Base-by-base conservation (phyloP, 2,888 invertebrate genomes). In the Agonum fuliginosum region DNA sequence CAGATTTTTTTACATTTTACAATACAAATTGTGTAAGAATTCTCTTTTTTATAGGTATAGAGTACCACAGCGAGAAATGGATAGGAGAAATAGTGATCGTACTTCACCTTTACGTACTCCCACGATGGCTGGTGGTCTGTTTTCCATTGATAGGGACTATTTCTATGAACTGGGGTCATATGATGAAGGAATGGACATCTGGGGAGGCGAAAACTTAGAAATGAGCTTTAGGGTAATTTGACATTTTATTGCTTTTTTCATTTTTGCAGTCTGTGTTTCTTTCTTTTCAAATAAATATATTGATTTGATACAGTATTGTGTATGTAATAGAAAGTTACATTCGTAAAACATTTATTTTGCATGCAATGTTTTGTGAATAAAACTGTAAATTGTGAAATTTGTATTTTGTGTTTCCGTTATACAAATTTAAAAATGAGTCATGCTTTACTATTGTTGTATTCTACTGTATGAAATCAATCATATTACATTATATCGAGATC, bases 151-250 rank as follows among this genome's bases (percentile, higher is more conserved):
- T 86, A 93, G 94, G 84, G 95, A 97, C 20, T 99, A 97, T 88
- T 99, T 99, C 90, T 97, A 98, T 88, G 95, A 98, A 88, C 91
- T 99, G 80, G 99, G 99, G 72, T 94, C 98, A 73, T 99, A 99
- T 87, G 99, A 99, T 87, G 94, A 97, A 88, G 99, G 99, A 82
- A 99, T 99, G 99, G 97, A 99, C 87, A 98, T 99, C 84, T 99
- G 99, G 99, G 99, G 99, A 70, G 97, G 95, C 67, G 97, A 97
- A 88, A 97, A 97, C 87, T 90, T 97, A 58, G 97, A 97, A 88
- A 96, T 97, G 94, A 96, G 96, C 84, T 96, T 97, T 88, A 91
- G 97, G 91, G 97, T 97, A 90, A 67, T 67, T 20, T 62, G 14
- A 19, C 19, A 19, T 17, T 20, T 48, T 30, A 12, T 30, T 58